Conservation (phyloP, 2,888 invertebrate genomes). For the Sussaba pulchella region DNA sequence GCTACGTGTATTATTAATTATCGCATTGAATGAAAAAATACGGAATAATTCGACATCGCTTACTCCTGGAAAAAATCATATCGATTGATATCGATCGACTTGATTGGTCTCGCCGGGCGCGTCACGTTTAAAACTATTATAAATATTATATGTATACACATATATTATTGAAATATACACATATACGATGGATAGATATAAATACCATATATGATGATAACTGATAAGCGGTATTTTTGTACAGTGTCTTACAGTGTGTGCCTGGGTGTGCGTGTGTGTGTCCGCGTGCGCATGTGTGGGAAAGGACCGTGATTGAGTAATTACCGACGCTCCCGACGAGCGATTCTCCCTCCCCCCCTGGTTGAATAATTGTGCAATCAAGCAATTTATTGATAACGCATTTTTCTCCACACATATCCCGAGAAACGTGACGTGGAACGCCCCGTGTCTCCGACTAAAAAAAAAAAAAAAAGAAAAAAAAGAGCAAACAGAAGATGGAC, state of each 20-base stretch:
- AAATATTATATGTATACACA: constrained; percentile 21
- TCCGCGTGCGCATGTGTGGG: constrained; percentile 63
- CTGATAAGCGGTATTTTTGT: constrained; percentile 82
- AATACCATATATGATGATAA: constrained; percentile 69
- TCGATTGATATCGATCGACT: constrained; percentile 80
- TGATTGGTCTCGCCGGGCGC: constrained; percentile 76
- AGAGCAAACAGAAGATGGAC: neutral
- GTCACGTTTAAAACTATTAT: constrained; percentile 71
- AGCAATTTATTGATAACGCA: constrained; percentile 24
- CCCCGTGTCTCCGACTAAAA: constrained; percentile 61
- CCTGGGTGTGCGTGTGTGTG: constrained; percentile 32
- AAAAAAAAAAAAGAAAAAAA: neutral
- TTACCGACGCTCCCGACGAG: constrained; percentile 78
- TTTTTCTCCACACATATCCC: constrained; percentile 2
- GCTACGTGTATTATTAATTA: constrained; percentile 52
- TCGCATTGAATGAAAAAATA: constrained; percentile 56
- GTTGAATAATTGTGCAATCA: constrained; percentile 63
- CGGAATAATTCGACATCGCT: neutral
- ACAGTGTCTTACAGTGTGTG: constrained; percentile 80
- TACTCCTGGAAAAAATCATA: constrained; percentile 74
- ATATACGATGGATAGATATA: constrained; percentile 69
- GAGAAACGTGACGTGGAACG: constrained; percentile 30
- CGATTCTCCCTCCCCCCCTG: constrained; percentile 58
- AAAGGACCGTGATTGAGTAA: constrained; percentile 67
- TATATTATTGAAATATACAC: constrained; percentile 72